phyloP scores from a whole-genome alignment of 2,888 invertebrate genomes.

The Phrixothrix hirtus region DNA sequence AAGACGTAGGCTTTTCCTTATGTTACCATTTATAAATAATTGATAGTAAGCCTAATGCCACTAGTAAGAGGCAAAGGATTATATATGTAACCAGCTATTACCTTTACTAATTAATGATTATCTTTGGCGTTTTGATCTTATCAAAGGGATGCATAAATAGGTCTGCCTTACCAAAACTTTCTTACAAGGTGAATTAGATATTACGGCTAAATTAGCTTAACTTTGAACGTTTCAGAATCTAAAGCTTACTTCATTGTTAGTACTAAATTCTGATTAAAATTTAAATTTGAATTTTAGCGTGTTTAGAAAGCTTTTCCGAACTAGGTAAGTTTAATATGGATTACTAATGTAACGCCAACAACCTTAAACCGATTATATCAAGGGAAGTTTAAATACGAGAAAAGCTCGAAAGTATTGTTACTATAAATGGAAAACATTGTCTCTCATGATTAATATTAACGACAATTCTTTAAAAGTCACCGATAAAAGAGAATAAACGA shows the following conservation, averaged over 20 bases:
- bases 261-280: conserved; percentile 5
- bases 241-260: conserved; percentile 11
- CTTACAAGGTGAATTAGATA: conserved; percentile 17
- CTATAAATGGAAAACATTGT: too few species aligned
- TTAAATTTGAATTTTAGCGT: not conserved
- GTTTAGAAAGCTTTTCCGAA: not conserved
- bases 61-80: conserved; percentile 19
- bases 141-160: conserved; percentile 28
- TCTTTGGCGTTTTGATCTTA: conserved; percentile 27
- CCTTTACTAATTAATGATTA: conserved; percentile 30
- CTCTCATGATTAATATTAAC: too few species aligned
- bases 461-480: conserved; percentile 3
- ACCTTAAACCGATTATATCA: conserved; percentile 23
- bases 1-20: conserved; percentile 1
- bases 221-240: conserved; percentile 2
- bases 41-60: conserved; percentile 25
- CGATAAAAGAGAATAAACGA: conserved; percentile 24
- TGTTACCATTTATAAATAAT: conserved; percentile 24
- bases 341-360: conserved; percentile 19
- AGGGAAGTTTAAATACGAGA: conserved; percentile 17
- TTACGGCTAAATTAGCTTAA: conserved; percentile 12
- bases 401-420: conserved; percentile 12
- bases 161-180: conserved; percentile 16
- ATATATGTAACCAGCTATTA: conserved; percentile 29
- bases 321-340: conserved; percentile 8